Evolutionary conservation across 1,140 invertebrate genomes (phyloP), one percentile per base, ranked within the genome.

Genomic region (Orius laevigatus): DNA sequence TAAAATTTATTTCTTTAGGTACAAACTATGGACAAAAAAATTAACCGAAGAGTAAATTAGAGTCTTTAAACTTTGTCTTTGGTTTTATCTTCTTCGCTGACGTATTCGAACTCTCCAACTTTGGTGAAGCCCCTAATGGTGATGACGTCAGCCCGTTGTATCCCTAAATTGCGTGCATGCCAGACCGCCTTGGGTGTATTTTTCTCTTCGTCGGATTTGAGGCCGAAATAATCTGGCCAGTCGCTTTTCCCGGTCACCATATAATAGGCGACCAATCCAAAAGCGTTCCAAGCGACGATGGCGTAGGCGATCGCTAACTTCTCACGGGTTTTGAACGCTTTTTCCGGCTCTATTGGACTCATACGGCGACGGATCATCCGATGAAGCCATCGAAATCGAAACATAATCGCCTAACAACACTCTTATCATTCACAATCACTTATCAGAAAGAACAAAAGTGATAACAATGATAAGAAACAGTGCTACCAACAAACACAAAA

Each of bases 181-280:
- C 44, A 50, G 9, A 20, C 12, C 2, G 46, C 33, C 39, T 10
- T 11, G 38, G 39, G 4, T 14, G 20, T 55, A 4, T 62, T 48
- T 31, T 62, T 51, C 48, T 78, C 74, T 57, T 71, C 70, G 33
- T 76, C 70, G 19, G 66, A 58, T 60, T 76, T 74, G 8, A 74
- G 59, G 20, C 76, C 76, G 61, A 74, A 69, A 54, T 70, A 70
- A 53, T 70, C 64, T 4, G 74, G 74, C 75, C 73, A 78, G 59
- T 78, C 73, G 2, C 60, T 63, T 57, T 72, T 73, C 0, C 76
- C 76, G 33, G 65, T 66, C 44, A 63, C 72, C 8, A 67, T 58
- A 57, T 63, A 67, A 53, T 75, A 78, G 20, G 66, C 47, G 5
- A 78, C 69, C 16, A 74, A 56, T 9, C 73, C 75, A 56, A 79